phyloP scores from a whole-genome alignment of 2,113 vertebrate species.

The Barbus barbus region DNA sequence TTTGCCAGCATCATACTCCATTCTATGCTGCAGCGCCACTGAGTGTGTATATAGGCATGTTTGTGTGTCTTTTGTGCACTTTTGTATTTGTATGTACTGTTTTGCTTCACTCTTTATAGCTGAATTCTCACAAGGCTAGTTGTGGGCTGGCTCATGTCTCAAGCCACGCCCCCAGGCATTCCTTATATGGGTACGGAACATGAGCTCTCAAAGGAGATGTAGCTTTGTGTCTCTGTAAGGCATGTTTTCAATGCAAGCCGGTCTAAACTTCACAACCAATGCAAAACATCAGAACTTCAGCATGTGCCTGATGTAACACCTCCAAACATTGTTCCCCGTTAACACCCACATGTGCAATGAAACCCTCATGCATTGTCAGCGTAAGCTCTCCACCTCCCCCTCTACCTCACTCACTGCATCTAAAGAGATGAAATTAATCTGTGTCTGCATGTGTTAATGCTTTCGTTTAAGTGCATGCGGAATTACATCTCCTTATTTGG shows the following conservation, averaged over 20 bases:
- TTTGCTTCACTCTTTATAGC: slow-evolving; percentile 3
- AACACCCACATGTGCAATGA: not conserved
- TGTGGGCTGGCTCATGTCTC: slow-evolving; percentile 11
- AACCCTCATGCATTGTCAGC: not conserved
- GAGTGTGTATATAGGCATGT: not conserved
- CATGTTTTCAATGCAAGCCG: slow-evolving; percentile 12
- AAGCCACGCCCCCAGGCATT: slow-evolving; percentile 29
- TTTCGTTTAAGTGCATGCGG: slow-evolving; percentile 41
- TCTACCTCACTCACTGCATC: not conserved
- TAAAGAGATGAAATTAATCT: slow-evolving; percentile 51
- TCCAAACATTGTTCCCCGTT: not conserved
- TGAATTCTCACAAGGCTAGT: not conserved
- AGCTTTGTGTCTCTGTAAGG: not conserved
- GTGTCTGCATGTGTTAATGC: slow-evolving; percentile 55
- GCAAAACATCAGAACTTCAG: not conserved
- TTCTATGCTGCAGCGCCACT: not conserved
- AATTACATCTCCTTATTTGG: slow-evolving; percentile 31
- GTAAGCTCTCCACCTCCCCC: not conserved
- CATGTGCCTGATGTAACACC: not conserved
- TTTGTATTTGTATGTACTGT: slow-evolving; percentile 21
- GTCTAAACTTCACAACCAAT: not conserved
- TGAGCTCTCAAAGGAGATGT: slow-evolving; percentile 42
- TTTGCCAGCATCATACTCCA: not conserved
- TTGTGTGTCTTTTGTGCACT: slow-evolving; percentile 7
- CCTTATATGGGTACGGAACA: slow-evolving; percentile 17